Evolutionary conservation across 1,140 invertebrate genomes (phyloP).

Genomic region (Teleopsis dalmanni): DNA sequence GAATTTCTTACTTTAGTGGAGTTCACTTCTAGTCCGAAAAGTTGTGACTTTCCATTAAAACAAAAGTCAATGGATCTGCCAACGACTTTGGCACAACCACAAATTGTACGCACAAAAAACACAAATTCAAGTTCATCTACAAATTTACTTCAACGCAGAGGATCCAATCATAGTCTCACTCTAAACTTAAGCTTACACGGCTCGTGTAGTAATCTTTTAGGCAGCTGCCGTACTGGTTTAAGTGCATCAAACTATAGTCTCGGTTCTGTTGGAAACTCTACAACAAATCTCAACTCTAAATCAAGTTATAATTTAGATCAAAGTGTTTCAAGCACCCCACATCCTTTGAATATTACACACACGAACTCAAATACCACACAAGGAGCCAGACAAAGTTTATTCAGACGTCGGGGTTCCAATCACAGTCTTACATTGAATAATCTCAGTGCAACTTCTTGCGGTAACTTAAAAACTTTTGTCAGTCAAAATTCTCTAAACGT

Average conservation of each 20-base stretch:
- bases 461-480: constrained; percentile 49
- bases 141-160: constrained; percentile 67
- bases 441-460: constrained; percentile 35
- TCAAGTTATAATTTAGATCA: constrained; percentile 35
- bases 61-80: constrained; percentile 36
- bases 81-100: constrained; percentile 1
- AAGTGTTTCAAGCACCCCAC: constrained; percentile 10
- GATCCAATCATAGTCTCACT: constrained; percentile 82
- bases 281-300: constrained; percentile 28
- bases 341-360: not conserved
- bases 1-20: constrained; percentile 58
- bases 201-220: constrained; percentile 36
- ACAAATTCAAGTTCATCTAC: constrained; percentile 25
- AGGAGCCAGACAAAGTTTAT: constrained; percentile 55
- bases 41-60: constrained; percentile 18
- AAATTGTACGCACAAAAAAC: constrained; percentile 25
- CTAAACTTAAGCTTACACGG: constrained; percentile 52
- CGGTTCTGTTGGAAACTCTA: constrained; percentile 22
- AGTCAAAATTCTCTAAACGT: constrained; percentile 48
- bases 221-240: constrained; percentile 24
- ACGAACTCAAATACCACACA: constrained; percentile 18
- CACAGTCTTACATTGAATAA: constrained; percentile 67
- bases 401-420: constrained; percentile 76
- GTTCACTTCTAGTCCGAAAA: constrained; percentile 35
- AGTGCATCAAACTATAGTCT: constrained; percentile 37